Percentiles rank a stretch among this genome's conserved stretches.
These are phyloP conservation scores for Coilia nasus DNA, from an alignment of 2,797 vertebrate genomes.

Conservation along the genomic window DNA sequence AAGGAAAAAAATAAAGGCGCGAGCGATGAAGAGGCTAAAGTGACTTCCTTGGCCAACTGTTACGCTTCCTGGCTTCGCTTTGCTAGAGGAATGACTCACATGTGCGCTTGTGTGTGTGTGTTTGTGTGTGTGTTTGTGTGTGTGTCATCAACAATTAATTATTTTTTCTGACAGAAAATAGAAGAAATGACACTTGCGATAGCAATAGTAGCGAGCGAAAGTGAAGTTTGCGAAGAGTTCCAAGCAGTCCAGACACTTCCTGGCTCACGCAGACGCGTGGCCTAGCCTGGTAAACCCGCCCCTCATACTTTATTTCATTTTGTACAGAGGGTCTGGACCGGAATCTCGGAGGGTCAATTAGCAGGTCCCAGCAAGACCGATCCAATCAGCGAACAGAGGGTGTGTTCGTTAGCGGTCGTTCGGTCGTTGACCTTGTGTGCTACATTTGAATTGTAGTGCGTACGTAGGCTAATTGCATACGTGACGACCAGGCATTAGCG, in stretches of 20 bases:
- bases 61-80: not conserved
- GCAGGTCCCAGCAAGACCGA: no score
- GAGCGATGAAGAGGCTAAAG: constrained; percentile 13
- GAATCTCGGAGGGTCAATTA: no score
- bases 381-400: no score
- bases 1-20: not conserved
- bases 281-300: no score
- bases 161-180: not conserved
- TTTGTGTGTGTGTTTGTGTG: not conserved
- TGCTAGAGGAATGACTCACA: not conserved
- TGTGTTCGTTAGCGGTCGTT: no score
- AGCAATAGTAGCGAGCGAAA: not conserved
- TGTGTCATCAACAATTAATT: not conserved
- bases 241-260: not conserved
- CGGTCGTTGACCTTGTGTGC: no score
- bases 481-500: no score
- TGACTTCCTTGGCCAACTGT: constrained; percentile 16
- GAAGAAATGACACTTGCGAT: not conserved
- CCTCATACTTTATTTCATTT: no score
- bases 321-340: no score
- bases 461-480: no score
- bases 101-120: not conserved
- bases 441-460: no score
- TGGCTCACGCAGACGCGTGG: not conserved
- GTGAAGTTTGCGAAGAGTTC: not conserved